Base-by-base conservation (phyloP, 2,888 invertebrate genomes). In the Mesorhabditis belari region DNA sequence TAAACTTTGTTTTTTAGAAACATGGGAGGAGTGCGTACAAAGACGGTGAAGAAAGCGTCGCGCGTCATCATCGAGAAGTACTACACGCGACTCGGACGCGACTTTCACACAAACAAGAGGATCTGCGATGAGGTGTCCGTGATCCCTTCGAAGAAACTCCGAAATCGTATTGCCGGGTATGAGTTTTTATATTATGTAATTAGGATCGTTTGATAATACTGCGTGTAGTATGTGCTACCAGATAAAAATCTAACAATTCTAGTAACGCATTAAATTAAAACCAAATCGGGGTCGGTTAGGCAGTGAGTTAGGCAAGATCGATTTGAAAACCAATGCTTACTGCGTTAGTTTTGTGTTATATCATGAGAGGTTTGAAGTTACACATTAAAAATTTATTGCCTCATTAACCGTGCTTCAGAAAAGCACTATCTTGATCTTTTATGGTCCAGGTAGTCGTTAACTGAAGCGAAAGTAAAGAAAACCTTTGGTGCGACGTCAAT, bases 81-180 rank as follows among this genome's bases (percentile, higher is more conserved):
- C 83, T 99, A 99, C 86, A 94, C 95, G 64, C 89, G 92, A 75
- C 85, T 99, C 79, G 95, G 95, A 62, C 87, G 92, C 80, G 98
- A 99, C 85, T 99, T 98, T 84, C 94, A 99, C 83, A 95, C 94
- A 66, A 99, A 99, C 85, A 99, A 99, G 85, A 88, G 96, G 80
- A 92, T 99, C 86, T 96, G 95, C 83, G 96, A 98, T 83, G 98
- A 99, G 87, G 94, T 99, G 69, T 98, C 98, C 63, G 92, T 96
- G 79, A 95, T 99, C 84, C 96, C 96, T 26, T 93, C 92, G 77
- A 99, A 98, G 84, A 90, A 92, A 62, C 87, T 99, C 71, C 88
- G 95, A 76, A 99, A 99, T 84, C 93, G 95, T 85, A 95, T 99
- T 82, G 96, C 98, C 82, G 98, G 98, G 90, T 93, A 85, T 86